A percentile compares a stretch with the other conserved stretches of the same genome.
Conservation (phyloP, 2,888 invertebrate genomes). For the Drosophila trichaetosa region DNA sequence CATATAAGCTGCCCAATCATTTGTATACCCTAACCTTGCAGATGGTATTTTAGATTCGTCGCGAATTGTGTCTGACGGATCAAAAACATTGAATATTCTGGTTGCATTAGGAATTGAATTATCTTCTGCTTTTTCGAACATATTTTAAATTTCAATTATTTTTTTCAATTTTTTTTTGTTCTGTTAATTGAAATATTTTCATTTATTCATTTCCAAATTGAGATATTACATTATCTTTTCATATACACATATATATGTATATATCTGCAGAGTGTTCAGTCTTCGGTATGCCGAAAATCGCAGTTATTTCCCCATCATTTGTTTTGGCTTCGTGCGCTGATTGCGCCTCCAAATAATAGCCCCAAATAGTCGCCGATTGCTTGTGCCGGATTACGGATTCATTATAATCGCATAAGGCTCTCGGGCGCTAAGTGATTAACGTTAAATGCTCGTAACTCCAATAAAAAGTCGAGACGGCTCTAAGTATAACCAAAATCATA, state of each 20-base stretch:
- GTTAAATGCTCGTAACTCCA: not conserved
- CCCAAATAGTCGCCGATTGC: constrained; percentile 15
- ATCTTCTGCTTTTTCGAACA: not conserved
- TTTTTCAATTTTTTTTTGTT: not conserved
- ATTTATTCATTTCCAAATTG: not conserved
- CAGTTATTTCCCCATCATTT: not conserved
- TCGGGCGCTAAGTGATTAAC: constrained; percentile 16
- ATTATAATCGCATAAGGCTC: constrained; percentile 51
- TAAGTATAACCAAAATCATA: not conserved
- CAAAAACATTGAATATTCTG: not conserved
- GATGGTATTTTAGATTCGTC: not conserved
- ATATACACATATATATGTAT: not conserved
- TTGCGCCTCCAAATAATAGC: constrained; percentile 8
- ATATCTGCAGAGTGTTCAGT: not conserved
- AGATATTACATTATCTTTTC: not conserved
- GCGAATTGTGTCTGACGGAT: not conserved
- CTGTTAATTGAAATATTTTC: not conserved
- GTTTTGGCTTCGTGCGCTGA: constrained; percentile 1
- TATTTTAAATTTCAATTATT: not conserved
- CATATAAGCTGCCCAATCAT: constrained; percentile 5
- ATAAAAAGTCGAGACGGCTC: not conserved
- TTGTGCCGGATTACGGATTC: constrained; percentile 31
- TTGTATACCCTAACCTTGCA: not conserved
- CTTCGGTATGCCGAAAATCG: not conserved
- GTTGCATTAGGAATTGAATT: not conserved